A percentile compares a stretch with the other conserved stretches of the same genome.
phyloP scores from a whole-genome alignment of 2,797 vertebrate species.

The Salmo trutta region DNA sequence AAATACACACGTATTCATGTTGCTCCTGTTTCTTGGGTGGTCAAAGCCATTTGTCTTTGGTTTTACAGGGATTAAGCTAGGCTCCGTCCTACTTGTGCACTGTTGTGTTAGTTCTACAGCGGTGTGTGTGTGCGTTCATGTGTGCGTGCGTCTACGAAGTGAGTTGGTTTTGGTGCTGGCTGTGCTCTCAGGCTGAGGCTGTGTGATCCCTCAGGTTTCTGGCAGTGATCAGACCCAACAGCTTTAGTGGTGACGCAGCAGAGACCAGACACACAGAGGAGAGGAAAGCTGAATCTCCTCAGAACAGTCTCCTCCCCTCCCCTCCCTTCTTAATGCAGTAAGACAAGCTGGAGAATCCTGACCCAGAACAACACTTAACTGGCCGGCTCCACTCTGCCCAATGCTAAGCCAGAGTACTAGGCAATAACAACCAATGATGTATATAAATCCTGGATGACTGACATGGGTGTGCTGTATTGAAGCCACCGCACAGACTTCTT shows the following conservation, averaged over 20 bases:
- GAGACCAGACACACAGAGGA: constrained; percentile 48
- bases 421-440: too few relatives aligned
- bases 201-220: constrained; percentile 42
- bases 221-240: constrained; percentile 57
- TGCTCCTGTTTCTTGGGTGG: not conserved
- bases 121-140: not conserved
- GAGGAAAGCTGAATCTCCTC: constrained; percentile 1
- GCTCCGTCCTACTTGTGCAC: not conserved
- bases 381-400: not conserved
- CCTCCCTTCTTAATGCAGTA: not conserved
- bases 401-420: not conserved
- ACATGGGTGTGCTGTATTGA: too few relatives aligned
- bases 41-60: not conserved
- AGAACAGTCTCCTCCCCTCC: not conserved
- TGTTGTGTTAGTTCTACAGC: too few relatives aligned
- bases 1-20: not conserved
- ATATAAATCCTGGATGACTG: too few relatives aligned
- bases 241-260: constrained; percentile 66
- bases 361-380: not conserved
- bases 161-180: constrained; percentile 62
- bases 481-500: too few relatives aligned
- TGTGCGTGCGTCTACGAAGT: not conserved
- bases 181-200: constrained; percentile 58
- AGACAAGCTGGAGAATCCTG: not conserved
- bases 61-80: not conserved